Evolutionary conservation across 2,113 vertebrate species (phyloP).

Genomic region (Epinephelus cyanopodus): DNA sequence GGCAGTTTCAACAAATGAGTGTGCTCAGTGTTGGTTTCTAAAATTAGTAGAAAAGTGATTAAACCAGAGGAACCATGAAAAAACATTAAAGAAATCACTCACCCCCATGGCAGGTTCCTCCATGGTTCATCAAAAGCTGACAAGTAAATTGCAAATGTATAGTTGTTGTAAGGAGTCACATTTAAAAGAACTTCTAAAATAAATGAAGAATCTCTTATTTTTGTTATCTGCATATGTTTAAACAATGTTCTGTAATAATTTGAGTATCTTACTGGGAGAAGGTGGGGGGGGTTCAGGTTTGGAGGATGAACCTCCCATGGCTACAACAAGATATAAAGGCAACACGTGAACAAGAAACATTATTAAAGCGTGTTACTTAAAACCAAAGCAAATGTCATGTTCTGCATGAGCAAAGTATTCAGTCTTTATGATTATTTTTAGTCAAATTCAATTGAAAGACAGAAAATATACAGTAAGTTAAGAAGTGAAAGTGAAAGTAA

Average conservation of each 20-base stretch:
- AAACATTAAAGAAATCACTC: background rate
- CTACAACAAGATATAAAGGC: background rate
- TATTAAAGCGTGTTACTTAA: too few species aligned
- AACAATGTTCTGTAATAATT: background rate
- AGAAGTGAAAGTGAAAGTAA: too few species aligned
- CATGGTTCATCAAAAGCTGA: background rate
- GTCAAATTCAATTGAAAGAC: too few species aligned
- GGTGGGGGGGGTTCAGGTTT: background rate
- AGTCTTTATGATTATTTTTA: too few species aligned
- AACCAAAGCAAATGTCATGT: background rate
- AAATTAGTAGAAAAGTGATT: too few species aligned
- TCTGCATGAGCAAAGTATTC: background rate
- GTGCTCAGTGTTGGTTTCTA: background rate
- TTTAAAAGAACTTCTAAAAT: background rate
- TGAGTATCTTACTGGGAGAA: background rate
- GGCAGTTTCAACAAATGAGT: too few species aligned
- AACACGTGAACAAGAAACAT: background rate
- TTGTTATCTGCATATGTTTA: background rate
- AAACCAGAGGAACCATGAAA: background rate
- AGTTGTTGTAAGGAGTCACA: background rate
- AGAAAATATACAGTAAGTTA: too few species aligned
- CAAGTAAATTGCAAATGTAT: background rate
- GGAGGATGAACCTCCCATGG: accelerated
- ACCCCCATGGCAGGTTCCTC: background rate
- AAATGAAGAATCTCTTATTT: background rate